Base-by-base conservation (phyloP, 2,797 vertebrate genomes). In the Danio kyathit region DNA sequence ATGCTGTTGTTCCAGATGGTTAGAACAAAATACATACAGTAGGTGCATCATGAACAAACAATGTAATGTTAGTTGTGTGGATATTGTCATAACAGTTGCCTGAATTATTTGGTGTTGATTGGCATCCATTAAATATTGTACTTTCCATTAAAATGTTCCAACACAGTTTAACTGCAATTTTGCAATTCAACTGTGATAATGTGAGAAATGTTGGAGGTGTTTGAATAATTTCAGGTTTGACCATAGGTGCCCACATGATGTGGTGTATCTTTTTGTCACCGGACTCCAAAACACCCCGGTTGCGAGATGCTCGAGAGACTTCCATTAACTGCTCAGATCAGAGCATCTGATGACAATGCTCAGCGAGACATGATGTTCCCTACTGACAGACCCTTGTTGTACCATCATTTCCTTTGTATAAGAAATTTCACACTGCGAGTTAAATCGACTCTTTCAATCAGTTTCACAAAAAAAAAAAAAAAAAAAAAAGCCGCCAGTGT, bases 381-480 rank as follows among this genome's bases (percentile, higher is more conserved):
- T 19, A 9, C 65, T 59, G 76, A 61, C 14, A 49, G 29, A 70
- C 57, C 19, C 77, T 63, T 44, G 67, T 79, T 29, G 48, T 0
- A 0, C 17, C n/a, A 38, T 12, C 57, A 43, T 43, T 71, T 71
- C 2, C 40, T 71, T 71, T 41, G n/a, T 67, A 11, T 63, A 6
- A 63, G 5, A 74, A 38, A 66, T 43, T 71, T 59, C 16, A 12
- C n/a, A 40, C 43, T 21, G 74, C 16, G 11, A n/a, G 40, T 17
- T 56, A 63, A 74, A 70, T 72, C 79, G 49, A 11, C 7, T 64
- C 41, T 52, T 82, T 7, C 49, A 65, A 65, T 71, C 51, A 72
- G 51, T 5, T 66, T 63, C 8, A 17, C 43, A 19, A 72, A 77
- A 41, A 41, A 54, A 81, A 78, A 41, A 56, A 61, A 19, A 72